Evolutionary conservation across 2,797 vertebrate genomes (phyloP).

Genomic region (Carduelis carduelis): DNA sequence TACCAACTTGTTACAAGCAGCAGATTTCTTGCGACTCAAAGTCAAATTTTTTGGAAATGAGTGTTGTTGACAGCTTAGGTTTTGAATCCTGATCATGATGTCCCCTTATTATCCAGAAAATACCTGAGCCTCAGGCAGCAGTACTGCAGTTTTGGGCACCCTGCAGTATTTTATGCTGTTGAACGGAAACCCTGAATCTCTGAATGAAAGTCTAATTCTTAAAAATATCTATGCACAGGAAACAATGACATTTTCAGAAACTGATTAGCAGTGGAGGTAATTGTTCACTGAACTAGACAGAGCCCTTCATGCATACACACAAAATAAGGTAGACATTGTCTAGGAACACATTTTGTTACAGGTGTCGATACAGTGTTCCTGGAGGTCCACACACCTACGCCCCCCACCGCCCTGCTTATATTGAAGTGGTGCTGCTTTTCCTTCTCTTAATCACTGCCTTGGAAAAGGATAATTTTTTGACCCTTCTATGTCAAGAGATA

Average conservation of each 20-base stretch:
- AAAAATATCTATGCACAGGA: slow-evolving; percentile 44
- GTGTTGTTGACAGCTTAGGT: not conserved
- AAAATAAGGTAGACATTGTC: not conserved
- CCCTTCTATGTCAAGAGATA: not conserved
- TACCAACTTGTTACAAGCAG: not conserved
- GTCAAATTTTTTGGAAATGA: not conserved
- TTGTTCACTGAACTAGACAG: slow-evolving; percentile 50
- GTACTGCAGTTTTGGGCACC: not conserved
- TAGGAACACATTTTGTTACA: not conserved
- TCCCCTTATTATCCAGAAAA: not conserved
- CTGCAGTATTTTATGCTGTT: not conserved
- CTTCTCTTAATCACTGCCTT: not conserved
- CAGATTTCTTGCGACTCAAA: not conserved
- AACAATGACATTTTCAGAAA: slow-evolving; percentile 60
- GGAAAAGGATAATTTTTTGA: not conserved
- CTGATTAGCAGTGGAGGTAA: slow-evolving; percentile 16
- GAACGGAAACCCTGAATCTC: slow-evolving; percentile 2
- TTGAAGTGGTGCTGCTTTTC: not conserved
- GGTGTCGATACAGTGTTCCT: not conserved
- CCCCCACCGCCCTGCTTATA: accelerated
- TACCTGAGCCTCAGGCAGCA: not conserved
- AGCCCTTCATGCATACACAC: slow-evolving; percentile 29
- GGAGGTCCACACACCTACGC: accelerated
- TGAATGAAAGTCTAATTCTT: slow-evolving; percentile 55
- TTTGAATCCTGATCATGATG: not conserved